Evolutionary conservation across 2,113 vertebrate genomes (phyloP).

Genomic region (Struthidea cinerea): DNA sequence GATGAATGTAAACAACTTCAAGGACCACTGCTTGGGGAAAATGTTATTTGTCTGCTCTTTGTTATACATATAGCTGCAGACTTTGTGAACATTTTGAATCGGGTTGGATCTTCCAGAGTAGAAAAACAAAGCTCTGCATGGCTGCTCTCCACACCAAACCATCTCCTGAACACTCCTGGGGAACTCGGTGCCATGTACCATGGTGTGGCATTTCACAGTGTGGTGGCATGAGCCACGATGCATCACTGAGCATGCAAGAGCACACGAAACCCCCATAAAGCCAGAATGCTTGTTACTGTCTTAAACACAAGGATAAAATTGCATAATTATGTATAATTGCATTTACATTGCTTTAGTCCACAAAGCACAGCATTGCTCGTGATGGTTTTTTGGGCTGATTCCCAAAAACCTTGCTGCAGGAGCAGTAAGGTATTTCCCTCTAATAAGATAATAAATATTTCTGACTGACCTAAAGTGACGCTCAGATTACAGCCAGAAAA

Average conservation of each 20-base stretch:
- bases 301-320: background rate
- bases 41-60: background rate
- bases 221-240: background rate
- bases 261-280: background rate
- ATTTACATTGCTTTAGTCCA: background rate
- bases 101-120: background rate
- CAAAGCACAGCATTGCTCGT: accelerated
- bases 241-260: background rate
- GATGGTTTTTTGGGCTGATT: background rate
- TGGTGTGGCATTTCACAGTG: slow-evolving; percentile 1
- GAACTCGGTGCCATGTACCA: background rate
- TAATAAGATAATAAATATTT: background rate
- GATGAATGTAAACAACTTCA: slow-evolving; percentile 29
- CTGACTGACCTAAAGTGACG: background rate
- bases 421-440: background rate
- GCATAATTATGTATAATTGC: background rate
- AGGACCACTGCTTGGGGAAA: background rate
- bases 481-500: background rate
- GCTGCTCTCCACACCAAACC: slow-evolving; percentile 37
- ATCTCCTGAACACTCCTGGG: slow-evolving; percentile 17
- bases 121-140: background rate
- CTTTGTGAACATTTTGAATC: background rate
- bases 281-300: background rate
- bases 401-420: background rate
- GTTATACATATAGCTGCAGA: background rate